phyloP scores from a whole-genome alignment of 2,888 invertebrate species.

The Euzetes globulus region DNA sequence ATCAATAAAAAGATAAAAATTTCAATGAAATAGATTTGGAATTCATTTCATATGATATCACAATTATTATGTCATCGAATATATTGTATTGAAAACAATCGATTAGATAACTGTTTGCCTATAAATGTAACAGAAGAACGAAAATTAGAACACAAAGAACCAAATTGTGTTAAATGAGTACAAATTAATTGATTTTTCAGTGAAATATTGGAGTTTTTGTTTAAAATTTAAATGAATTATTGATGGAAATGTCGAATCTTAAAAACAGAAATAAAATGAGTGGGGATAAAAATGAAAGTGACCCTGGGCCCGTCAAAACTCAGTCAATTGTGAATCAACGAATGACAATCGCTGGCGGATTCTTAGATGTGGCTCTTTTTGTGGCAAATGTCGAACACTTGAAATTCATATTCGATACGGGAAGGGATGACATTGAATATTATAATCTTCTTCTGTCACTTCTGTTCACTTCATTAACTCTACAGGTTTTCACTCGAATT shows the following conservation, averaged over 20 bases:
- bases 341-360: constrained; percentile 41
- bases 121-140: too few relatives aligned
- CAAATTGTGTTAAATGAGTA: too few relatives aligned
- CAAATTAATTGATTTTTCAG: too few relatives aligned
- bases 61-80: too few relatives aligned
- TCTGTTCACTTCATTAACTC: constrained; percentile 38
- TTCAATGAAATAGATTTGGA: too few relatives aligned
- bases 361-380: constrained; percentile 41
- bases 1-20: too few relatives aligned
- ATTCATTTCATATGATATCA: too few relatives aligned
- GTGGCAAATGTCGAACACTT: constrained; percentile 41
- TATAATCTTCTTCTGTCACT: constrained; percentile 38
- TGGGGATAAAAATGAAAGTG: background rate
- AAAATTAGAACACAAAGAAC: too few relatives aligned
- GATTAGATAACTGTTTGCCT: too few relatives aligned
- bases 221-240: too few relatives aligned
- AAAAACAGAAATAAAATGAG: background rate
- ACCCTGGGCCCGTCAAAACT: background rate
- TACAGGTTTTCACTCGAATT: constrained; percentile 37
- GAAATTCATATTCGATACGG: constrained; percentile 40
- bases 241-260: background rate
- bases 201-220: too few relatives aligned
- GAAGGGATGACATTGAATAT: constrained; percentile 36
- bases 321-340: constrained; percentile 26
- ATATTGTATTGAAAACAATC: too few relatives aligned